Evolutionary conservation across 2,888 invertebrate species (phyloP), one percentile per base, ranked within the genome.

Genomic region (Drosophila anomelani): DNA sequence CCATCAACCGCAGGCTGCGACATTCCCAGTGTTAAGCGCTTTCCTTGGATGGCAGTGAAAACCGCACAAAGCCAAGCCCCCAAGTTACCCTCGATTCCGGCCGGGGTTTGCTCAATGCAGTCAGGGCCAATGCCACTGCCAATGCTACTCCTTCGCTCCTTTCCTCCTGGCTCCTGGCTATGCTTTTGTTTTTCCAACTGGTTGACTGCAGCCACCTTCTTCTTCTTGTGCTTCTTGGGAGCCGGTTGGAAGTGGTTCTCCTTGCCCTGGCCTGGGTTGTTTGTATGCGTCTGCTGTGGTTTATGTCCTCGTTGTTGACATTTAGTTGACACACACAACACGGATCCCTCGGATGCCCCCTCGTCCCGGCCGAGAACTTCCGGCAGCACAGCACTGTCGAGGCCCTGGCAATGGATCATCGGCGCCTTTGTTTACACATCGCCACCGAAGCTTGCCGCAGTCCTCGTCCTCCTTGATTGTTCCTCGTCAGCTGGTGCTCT

Each of bases 401-500:
- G 71, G 71, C 59, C 74, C 79, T 72, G 75, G 75, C 75, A 80
- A 83, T 88, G 83, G 84, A 85, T 85, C 85, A 86, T 84, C 88
- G 86, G 76, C 85, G 64, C 76, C 76, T 86, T 88, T 85, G 89
- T 86, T 86, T 88, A 78, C 81, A 72, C 85, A 75, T 77, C 68
- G 74, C 78, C 68, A 80, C 77, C 60, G 63, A 73, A 61, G 71
- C 79, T 60, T 63, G 61, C 68, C 53, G 70, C 54, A 54, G 76
- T 46, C 39, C 63, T 39, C 60, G 61, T 59, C 55, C 54, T 17
- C 17, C 68, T 81, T 81, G 87, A 81, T 76, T 79, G 85, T 79
- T 79, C 60, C 58, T 71, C 79, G 85, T 87, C 87, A 87, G 75
- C 83, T 81, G 83, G 70, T 76, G 81, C 64, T 34, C 85, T 81